A percentile compares a stretch with the other conserved stretches of the same genome.
These are phyloP conservation scores for Tenrec ecaudatus DNA, from an alignment of 2,113 vertebrate species.

Conservation along the genomic window DNA sequence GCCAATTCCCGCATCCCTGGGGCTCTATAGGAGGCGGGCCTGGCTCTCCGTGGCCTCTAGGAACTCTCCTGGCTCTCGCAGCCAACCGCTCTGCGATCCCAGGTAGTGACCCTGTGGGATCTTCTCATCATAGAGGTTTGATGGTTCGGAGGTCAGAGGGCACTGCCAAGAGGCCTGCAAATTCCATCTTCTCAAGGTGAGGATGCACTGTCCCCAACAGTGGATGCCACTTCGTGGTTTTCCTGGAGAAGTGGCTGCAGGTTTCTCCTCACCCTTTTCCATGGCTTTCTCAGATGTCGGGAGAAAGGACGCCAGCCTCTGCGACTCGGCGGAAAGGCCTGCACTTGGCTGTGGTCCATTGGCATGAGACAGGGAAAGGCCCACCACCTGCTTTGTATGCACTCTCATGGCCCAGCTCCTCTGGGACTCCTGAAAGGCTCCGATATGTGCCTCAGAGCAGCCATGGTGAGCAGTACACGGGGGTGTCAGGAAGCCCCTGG, in stretches of 20 bases:
- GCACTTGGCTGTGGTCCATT: not conserved
- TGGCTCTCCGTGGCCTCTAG: not conserved
- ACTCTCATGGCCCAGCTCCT: slow-evolving; percentile 1
- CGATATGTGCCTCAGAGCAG: not conserved
- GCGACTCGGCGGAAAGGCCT: not conserved
- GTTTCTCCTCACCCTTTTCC: not conserved
- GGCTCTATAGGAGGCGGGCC: not conserved
- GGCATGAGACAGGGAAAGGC: not conserved
- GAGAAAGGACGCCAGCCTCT: slow-evolving; percentile 17
- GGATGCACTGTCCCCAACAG: not conserved
- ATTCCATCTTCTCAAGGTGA: not conserved
- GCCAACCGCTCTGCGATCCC: not conserved
- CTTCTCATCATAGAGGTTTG: not conserved
- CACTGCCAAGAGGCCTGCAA: not conserved
- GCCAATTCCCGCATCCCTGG: rapidly evolving
- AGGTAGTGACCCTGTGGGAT: not conserved
- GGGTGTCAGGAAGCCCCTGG: not conserved
- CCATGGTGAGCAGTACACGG: not conserved
- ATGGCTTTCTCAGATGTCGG: not conserved
- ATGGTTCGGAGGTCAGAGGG: not conserved
- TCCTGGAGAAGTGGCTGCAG: not conserved
- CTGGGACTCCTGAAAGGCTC: not conserved
- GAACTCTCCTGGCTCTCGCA: not conserved
- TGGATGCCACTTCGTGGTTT: rapidly evolving
- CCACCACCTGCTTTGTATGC: slow-evolving; percentile 1